A percentile compares a stretch with the other conserved stretches of the same genome.
These are phyloP conservation scores for Drosophila parabipectinata DNA, from an alignment of 1,140 invertebrate species.

Conservation along the genomic window DNA sequence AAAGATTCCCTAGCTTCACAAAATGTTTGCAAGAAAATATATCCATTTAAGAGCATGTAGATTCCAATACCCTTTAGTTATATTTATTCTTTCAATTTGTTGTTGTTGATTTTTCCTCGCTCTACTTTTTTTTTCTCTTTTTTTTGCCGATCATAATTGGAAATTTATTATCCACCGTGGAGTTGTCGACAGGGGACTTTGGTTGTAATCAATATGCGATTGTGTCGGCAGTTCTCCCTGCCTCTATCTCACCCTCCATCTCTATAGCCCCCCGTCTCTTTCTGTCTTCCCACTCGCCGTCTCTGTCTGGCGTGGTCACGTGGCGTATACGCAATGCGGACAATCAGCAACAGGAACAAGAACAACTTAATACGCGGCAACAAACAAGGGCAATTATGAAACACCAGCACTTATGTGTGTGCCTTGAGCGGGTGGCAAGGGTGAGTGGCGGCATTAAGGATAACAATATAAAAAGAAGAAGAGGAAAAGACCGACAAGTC, in stretches of 20 bases:
- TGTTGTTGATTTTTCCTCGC: not conserved
- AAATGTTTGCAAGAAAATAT: no score
- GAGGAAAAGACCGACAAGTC: not conserved
- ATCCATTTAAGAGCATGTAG: no score
- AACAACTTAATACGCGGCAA: conserved; percentile 43
- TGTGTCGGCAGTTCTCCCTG: conserved; percentile 14
- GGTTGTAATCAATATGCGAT: conserved; percentile 48
- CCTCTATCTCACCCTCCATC: no score
- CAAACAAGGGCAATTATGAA: conserved; percentile 48
- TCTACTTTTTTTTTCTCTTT: not conserved
- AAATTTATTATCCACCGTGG: conserved; percentile 76
- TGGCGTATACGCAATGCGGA: conserved; percentile 52
- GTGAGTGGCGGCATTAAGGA: not conserved
- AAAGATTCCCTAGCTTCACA: no score
- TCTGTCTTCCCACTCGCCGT: not conserved
- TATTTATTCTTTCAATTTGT: not conserved
- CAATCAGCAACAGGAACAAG: conserved; percentile 30
- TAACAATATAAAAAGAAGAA: not conserved
- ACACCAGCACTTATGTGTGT: conserved; percentile 19
- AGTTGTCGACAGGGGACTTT: conserved; percentile 48
- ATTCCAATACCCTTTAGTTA: no score
- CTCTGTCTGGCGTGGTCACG: not conserved
- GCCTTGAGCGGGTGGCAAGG: not conserved
- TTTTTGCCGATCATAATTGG: conserved; percentile 68
- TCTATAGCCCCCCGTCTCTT: not conserved